These are phyloP conservation scores for Chaenodraco wilsoni DNA, from an alignment of 2,797 vertebrate species.

Conservation along the genomic window DNA sequence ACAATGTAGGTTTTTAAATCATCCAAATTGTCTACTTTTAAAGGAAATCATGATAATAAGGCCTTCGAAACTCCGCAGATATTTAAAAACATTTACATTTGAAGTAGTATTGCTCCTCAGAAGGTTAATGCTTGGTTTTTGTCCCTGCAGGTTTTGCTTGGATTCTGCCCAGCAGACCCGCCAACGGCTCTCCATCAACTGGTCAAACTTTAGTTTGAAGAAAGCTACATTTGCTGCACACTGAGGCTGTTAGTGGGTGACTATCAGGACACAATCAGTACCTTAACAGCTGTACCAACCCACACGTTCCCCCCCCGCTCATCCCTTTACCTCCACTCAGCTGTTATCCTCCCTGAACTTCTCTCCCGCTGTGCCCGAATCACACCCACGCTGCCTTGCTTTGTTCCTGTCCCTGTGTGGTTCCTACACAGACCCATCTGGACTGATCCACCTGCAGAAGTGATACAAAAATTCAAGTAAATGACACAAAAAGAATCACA, in stretches of 20 bases:
- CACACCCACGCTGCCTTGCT: conserved; percentile 90
- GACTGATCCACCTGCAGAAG: conserved; percentile 87
- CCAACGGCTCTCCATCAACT: conserved; percentile 98
- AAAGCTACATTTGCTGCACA: conserved; percentile 97
- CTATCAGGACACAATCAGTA: conserved; percentile 82
- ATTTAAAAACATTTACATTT: not conserved
- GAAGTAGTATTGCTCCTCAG: not conserved
- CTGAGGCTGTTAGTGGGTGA: conserved; percentile 81
- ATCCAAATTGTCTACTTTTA: not conserved
- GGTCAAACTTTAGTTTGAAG: conserved; percentile 99
- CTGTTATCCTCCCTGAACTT: conserved; percentile 75
- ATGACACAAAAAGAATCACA: conserved; percentile 74
- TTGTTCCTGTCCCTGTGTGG: conserved; percentile 86
- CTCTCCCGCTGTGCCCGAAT: conserved; percentile 87
- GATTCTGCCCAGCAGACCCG: conserved; percentile 97
- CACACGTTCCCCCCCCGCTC: conserved; percentile 29
- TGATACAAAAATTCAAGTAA: conserved; percentile 67
- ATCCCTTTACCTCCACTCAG: conserved; percentile 55
- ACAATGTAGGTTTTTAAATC: not conserved
- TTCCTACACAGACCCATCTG: conserved; percentile 83
- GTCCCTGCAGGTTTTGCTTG: conserved; percentile 91
- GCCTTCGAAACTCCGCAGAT: not conserved
- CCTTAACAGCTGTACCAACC: conserved; percentile 63
- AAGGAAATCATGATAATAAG: not conserved
- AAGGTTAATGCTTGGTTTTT: not conserved